phyloP scores from a whole-genome alignment of 2,113 vertebrate genomes.

The Pseudonaja textilis region DNA sequence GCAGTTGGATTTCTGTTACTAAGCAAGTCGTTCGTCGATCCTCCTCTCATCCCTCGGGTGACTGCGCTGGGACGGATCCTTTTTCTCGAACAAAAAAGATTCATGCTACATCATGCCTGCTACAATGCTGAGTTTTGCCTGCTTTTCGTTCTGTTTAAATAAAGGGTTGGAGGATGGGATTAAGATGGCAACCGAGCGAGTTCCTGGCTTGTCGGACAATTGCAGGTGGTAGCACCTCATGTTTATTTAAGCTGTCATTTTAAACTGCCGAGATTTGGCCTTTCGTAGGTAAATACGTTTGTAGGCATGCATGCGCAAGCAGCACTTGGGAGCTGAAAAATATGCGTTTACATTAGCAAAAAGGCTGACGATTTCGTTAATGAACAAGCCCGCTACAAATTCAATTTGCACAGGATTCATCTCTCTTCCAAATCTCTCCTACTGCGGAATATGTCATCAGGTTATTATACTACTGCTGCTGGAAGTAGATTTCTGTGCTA shows the following conservation, averaged over 20 bases:
- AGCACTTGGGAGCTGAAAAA: neutral
- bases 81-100: neutral
- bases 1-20: neutral
- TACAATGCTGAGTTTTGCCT: neutral
- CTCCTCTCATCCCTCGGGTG: neutral
- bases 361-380: neutral
- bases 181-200: neutral
- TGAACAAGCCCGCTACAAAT: neutral
- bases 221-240: neutral
- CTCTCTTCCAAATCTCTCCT: neutral
- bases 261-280: neutral
- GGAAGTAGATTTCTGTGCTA: neutral
- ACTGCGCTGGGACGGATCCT: neutral
- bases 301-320: neutral
- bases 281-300: neutral
- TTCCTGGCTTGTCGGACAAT: neutral
- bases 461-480: neutral
- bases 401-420: neutral
- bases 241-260: constrained; percentile 11
- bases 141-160: constrained; percentile 4
- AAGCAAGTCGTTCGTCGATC: neutral
- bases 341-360: neutral
- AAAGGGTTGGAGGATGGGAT: neutral
- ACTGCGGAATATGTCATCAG: neutral
- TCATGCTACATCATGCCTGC: neutral